These are phyloP conservation scores for Anolis carolinensis DNA, from an alignment of 2,113 vertebrate genomes.

Conservation along the genomic window DNA sequence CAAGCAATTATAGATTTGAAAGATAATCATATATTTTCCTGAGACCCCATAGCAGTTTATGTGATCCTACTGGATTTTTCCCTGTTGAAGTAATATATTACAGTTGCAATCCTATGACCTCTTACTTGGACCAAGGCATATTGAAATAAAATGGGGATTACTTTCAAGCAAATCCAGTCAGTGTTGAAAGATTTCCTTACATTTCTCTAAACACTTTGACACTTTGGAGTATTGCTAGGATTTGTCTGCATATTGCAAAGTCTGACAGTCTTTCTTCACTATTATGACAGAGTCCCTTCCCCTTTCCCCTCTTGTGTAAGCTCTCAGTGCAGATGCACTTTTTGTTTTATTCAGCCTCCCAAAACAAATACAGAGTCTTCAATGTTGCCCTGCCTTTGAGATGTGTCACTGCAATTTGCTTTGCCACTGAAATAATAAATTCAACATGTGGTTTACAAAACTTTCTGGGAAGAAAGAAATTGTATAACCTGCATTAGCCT, in stretches of 20 bases:
- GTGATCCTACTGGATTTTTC: too few species aligned
- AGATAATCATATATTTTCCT: not conserved
- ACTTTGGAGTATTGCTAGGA: not conserved
- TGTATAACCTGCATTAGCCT: not conserved
- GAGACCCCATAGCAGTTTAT: not conserved
- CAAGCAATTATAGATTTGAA: not conserved
- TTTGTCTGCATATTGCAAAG: not conserved
- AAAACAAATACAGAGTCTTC: not conserved
- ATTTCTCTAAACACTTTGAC: not conserved
- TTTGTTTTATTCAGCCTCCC: not conserved
- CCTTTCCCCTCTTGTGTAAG: conserved; percentile 8
- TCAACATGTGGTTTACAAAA: conserved; percentile 5
- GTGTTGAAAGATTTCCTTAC: not conserved
- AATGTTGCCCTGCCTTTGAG: not conserved
- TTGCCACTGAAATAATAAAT: conserved; percentile 33
- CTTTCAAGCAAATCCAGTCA: not conserved
- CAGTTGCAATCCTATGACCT: too few species aligned
- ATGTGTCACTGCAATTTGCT: not conserved
- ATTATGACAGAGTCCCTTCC: not conserved
- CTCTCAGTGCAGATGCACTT: not conserved
- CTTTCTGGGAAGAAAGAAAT: not conserved
- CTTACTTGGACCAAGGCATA: not conserved
- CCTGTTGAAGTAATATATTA: not conserved
- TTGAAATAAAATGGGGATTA: not conserved
- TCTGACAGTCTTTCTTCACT: not conserved